These are phyloP conservation scores for Ormyrus pomaceus DNA, from an alignment of 2,888 invertebrate species.

Conservation along the genomic window DNA sequence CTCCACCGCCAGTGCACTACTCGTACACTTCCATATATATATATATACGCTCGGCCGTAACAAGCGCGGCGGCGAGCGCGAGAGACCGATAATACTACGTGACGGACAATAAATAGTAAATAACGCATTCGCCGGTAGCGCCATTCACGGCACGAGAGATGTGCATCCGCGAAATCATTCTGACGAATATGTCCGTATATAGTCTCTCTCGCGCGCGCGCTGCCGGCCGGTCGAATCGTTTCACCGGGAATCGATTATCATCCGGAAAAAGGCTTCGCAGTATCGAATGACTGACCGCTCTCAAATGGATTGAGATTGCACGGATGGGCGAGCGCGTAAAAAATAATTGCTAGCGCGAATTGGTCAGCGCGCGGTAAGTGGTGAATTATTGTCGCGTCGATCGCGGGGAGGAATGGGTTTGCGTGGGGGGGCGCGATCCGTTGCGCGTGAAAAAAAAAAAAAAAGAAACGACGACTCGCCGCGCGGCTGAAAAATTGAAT, in stretches of 20 bases:
- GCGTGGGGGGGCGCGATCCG: too few relatives aligned
- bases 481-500: too few relatives aligned
- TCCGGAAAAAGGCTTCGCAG: constrained; percentile 18
- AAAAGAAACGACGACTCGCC: too few relatives aligned
- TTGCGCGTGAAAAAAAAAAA: too few relatives aligned
- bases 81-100: constrained; percentile 47
- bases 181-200: constrained; percentile 10
- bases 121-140: constrained; percentile 41
- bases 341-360: too few relatives aligned
- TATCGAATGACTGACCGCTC: neutral
- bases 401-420: too few relatives aligned
- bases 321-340: too few relatives aligned
- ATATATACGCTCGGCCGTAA: constrained; percentile 54
- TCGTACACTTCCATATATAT: neutral
- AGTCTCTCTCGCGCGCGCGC: neutral
- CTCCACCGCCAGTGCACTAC: neutral
- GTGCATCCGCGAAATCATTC: constrained; percentile 24
- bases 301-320: too few relatives aligned
- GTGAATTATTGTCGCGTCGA: too few relatives aligned
- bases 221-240: too few relatives aligned
- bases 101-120: constrained; percentile 61
- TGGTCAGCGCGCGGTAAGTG: too few relatives aligned
- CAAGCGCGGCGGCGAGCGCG: constrained; percentile 60
- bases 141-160: constrained; percentile 8
- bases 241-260: constrained; percentile 13